These are phyloP conservation scores for Aplodontia rufa DNA, from an alignment of 2,113 vertebrate genomes.

Conservation along the genomic window DNA sequence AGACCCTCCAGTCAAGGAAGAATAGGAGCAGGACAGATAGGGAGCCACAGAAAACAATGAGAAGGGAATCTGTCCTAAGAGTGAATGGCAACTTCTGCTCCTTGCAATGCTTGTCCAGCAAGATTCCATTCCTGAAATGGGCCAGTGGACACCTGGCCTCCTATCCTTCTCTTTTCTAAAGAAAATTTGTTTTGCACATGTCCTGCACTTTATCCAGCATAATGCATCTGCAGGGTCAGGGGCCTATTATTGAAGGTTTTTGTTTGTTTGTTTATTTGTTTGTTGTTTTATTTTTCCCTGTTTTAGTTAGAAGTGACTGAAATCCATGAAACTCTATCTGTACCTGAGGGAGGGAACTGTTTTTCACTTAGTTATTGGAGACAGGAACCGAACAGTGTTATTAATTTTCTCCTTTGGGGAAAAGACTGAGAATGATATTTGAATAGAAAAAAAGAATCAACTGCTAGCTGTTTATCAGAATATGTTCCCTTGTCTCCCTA, in stretches of 20 bases:
- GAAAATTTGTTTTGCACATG: not conserved
- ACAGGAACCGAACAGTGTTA: not conserved
- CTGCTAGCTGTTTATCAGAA: not conserved
- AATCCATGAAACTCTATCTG: not conserved
- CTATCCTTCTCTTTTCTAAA: not conserved
- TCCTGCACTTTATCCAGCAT: not conserved
- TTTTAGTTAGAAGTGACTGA: not conserved
- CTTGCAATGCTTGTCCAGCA: not conserved
- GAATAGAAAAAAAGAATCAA: constrained; percentile 27
- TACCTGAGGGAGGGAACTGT: not conserved
- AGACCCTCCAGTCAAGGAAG: not conserved
- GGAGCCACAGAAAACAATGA: not conserved
- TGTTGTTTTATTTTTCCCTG: not conserved
- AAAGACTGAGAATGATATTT: not conserved
- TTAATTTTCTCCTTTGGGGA: not conserved
- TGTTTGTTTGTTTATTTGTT: not conserved
- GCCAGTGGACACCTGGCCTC: not conserved
- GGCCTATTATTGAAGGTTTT: too few relatives aligned
- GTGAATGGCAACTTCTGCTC: not conserved
- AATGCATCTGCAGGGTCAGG: not conserved
- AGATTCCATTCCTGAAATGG: not conserved
- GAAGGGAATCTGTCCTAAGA: not conserved
- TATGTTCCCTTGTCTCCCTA: not conserved
- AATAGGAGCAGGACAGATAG: not conserved
- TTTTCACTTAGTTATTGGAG: not conserved